phyloP scores from a whole-genome alignment of 2,888 invertebrate species.

The Pristionchus exspectatus region DNA sequence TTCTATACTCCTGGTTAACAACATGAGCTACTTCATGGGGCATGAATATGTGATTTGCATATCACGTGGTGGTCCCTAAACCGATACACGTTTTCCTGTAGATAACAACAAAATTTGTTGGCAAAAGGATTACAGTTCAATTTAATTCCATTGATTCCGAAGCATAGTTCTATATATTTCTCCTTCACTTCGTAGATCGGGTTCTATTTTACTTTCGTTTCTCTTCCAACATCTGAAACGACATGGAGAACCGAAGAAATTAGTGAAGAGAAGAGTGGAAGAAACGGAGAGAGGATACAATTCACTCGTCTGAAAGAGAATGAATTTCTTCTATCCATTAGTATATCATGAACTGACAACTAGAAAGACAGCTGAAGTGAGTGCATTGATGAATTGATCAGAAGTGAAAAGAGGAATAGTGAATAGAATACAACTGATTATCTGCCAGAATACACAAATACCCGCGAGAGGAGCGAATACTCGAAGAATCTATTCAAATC shows the following conservation, averaged over 20 bases:
- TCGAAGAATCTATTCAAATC: conserved; percentile 16
- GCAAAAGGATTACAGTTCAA: background rate
- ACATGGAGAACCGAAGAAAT: background rate
- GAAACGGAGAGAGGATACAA: conserved; percentile 27
- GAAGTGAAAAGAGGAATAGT: background rate
- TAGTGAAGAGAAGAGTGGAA: conserved; percentile 27
- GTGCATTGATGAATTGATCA: background rate
- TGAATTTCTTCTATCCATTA: background rate
- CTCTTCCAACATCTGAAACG: background rate
- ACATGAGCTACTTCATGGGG: too few species aligned
- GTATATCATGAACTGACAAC: background rate
- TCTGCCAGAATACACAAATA: conserved; percentile 34
- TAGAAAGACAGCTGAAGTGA: background rate
- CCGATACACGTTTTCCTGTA: background rate
- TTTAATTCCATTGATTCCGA: background rate
- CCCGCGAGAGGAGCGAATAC: conserved; percentile 28
- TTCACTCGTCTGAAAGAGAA: background rate
- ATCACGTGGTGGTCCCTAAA: too few species aligned
- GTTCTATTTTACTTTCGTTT: background rate
- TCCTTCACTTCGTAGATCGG: background rate
- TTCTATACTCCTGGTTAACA: too few species aligned
- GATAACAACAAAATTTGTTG: background rate
- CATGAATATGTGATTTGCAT: too few species aligned
- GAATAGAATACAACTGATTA: background rate
- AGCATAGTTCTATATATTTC: conserved; percentile 14